Conservation (phyloP, 1,140 invertebrate genomes). For the Aphelinus certus region DNA sequence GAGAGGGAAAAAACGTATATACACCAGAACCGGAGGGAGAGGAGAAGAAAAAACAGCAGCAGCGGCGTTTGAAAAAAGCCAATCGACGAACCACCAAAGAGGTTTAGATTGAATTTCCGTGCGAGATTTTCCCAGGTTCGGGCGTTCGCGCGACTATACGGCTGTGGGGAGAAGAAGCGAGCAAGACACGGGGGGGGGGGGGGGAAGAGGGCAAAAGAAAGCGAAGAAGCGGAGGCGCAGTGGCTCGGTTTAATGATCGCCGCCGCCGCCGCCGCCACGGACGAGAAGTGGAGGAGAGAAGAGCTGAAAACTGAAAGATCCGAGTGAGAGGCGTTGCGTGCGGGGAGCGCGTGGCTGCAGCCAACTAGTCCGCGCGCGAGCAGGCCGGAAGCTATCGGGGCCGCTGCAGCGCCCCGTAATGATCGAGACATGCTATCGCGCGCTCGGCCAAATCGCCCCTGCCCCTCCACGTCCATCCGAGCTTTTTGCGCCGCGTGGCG, state of each 20-base stretch:
- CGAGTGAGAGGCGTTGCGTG: neutral
- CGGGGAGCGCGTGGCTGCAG: neutral
- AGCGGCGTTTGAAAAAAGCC: neutral
- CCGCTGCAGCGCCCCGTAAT: too few relatives aligned
- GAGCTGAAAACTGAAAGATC: slow-evolving; percentile 1
- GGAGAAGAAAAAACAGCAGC: neutral
- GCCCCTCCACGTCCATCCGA: too few relatives aligned
- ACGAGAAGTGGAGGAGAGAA: neutral
- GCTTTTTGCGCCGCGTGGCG: too few relatives aligned
- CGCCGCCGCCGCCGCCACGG: neutral
- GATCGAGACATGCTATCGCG: too few relatives aligned
- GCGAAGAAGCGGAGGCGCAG: neutral
- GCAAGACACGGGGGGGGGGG: neutral
- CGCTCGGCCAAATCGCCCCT: too few relatives aligned
- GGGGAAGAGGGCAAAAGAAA: neutral
- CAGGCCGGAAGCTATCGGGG: neutral
- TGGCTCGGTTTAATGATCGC: slow-evolving; percentile 19
- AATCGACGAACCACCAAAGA: slow-evolving; percentile 6
- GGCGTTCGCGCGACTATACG: neutral
- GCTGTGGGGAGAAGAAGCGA: neutral
- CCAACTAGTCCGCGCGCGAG: too few relatives aligned
- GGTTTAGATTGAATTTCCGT: slow-evolving; percentile 12
- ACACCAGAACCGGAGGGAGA: neutral
- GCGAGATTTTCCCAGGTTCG: slow-evolving; percentile 16
- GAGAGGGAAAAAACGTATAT: too few relatives aligned